phyloP scores from a whole-genome alignment of 2,113 vertebrate species.

The Symphodus melops region DNA sequence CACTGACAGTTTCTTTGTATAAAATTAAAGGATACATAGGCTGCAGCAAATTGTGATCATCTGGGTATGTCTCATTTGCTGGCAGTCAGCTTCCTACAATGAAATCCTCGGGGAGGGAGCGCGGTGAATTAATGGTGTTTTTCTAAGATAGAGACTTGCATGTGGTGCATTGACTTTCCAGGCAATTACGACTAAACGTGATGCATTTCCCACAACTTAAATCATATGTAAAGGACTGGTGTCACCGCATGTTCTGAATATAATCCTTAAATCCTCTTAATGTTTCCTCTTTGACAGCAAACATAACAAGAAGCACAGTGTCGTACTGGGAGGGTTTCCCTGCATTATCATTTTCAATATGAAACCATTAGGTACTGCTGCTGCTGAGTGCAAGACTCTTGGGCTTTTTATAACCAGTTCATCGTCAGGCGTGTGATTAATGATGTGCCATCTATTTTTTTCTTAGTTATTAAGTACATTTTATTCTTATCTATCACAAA shows the following conservation, averaged over 20 bases:
- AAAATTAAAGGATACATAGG: neutral
- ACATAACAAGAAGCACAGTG: constrained; percentile 11
- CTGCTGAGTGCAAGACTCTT: neutral
- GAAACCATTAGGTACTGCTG: constrained; percentile 29
- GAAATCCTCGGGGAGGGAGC: constrained; percentile 31
- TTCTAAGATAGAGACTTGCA: constrained; percentile 13
- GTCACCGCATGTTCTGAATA: constrained; percentile 25
- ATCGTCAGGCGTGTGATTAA: constrained; percentile 10
- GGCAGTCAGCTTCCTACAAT: neutral
- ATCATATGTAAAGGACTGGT: constrained; percentile 43
- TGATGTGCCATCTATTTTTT: neutral
- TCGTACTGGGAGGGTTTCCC: constrained; percentile 5
- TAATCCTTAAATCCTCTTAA: constrained; percentile 68
- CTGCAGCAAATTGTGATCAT: constrained; percentile 12
- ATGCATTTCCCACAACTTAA: constrained; percentile 40
- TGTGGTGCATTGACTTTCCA: constrained; percentile 28
- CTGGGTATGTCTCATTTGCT: constrained; percentile 27
- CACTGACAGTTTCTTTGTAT: neutral
- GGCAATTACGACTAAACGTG: constrained; percentile 54
- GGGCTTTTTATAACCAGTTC: constrained; percentile 3
- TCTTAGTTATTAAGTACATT: neutral
- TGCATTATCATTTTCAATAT: constrained; percentile 8
- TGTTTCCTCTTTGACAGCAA: constrained; percentile 51
- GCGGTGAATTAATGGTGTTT: constrained; percentile 50
- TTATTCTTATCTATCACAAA: neutral